Base-by-base conservation (phyloP, 53 echinoderm and acorn worm genomes). In the Glandiceps talaboti region DNA sequence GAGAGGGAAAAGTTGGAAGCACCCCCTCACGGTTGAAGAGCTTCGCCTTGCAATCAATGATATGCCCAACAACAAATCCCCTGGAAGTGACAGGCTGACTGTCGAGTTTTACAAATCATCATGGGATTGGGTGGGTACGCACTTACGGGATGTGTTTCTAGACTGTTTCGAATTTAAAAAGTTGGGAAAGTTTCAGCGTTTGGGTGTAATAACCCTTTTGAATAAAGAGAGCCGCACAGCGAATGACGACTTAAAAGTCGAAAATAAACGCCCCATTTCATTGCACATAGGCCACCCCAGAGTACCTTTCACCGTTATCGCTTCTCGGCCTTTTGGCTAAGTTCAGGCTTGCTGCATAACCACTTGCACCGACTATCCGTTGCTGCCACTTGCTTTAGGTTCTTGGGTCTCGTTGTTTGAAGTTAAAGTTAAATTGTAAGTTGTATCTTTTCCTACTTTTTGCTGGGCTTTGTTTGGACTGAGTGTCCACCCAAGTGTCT, bases 181-280 rank as follows among this genome's bases (percentile, higher is more conserved):
- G 0, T n/a, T 88, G 29, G 33, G 74, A 0, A 28, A 30, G 14
- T 75, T 76, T 6, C 85, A 85, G 75, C 31, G 77, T 30, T n/a
- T 0, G 0, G 85, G 89, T 1, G 0, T 85, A 0, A 82, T 85
- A 25, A 82, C 89, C 14, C 28, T 89, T 0, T 27, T 89, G 0
- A 79, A 45, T 28, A 82, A 85, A 30, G 85, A 79, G 27, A 82
- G 79, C 0, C 75, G 26, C 1, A 30, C 64, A 1, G 77, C 78
- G 6, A 45, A 45, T 45, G 64, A 45, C 6, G 6, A 6, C 6
- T 45, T 45, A 45, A 12, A 75, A 76, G 0, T 27, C 85, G 0
- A 28, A 0, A 85, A 89, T 73, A 85, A 82, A 85, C 25, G 85
- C 28, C 89, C 89, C 14, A 89, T 89, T 25, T 79, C 82, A 26